Evolutionary conservation across 2,888 invertebrate species (phyloP).

Genomic region (Pandemis corylana): DNA sequence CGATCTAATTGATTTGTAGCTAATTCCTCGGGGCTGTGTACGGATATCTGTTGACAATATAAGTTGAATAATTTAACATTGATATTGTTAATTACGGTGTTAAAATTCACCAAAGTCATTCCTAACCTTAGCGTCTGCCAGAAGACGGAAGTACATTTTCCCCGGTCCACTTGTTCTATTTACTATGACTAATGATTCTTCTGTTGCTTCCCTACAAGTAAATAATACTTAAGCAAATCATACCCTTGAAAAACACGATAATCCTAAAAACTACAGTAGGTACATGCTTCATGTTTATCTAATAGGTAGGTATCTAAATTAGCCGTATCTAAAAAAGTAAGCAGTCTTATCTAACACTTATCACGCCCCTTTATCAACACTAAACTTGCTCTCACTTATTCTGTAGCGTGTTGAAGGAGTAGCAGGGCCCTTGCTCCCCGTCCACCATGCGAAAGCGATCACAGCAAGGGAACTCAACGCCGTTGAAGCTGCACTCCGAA

Average conservation of each 20-base stretch:
- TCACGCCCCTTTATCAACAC: neutral
- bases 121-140: constrained; percentile 74
- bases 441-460: constrained; percentile 74
- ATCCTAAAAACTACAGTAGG: constrained; percentile 8
- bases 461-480: constrained; percentile 77
- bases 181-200: constrained; percentile 59
- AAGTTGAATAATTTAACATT: neutral
- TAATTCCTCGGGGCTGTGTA: constrained; percentile 69
- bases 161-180: constrained; percentile 82
- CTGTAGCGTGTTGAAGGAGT: constrained; percentile 82
- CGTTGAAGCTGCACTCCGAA: constrained; percentile 77
- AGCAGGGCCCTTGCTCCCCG: constrained; percentile 82
- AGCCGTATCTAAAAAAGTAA: constrained; percentile 23
- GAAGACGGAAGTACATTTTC: constrained; percentile 70
- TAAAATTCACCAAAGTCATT: neutral
- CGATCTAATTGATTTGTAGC: constrained; percentile 60
- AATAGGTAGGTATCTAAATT: neutral
- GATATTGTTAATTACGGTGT: neutral
- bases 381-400: constrained; percentile 61
- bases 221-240: neutral
- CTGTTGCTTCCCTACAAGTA: constrained; percentile 53
- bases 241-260: neutral
- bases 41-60: constrained; percentile 56
- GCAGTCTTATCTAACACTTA: constrained; percentile 22
- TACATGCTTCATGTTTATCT: constrained; percentile 18